Conservation (phyloP, 2,113 vertebrate species). For the Zosterops hypoxanthus region DNA sequence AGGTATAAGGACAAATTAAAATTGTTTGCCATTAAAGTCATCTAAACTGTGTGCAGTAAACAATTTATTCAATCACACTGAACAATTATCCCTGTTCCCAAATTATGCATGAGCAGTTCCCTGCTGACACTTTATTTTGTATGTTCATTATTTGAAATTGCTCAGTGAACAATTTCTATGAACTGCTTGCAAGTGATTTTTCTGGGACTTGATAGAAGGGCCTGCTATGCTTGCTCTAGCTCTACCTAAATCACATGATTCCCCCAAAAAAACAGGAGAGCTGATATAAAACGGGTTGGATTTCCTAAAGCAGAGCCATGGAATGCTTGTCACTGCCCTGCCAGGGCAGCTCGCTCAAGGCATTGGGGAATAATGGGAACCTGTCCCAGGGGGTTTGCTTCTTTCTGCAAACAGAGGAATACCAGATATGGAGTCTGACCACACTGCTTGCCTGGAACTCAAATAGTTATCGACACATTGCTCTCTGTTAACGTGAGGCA, state of each 20-base stretch:
- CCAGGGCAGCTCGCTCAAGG: fast-evolving
- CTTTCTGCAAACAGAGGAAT: background rate
- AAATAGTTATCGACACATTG: fast-evolving
- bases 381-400: background rate
- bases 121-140: conserved; percentile 15
- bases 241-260: background rate
- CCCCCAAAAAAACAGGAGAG: background rate
- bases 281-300: background rate
- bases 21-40: background rate
- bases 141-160: conserved; percentile 6
- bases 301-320: background rate
- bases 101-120: background rate
- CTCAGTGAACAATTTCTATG: background rate
- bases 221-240: background rate
- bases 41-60: background rate
- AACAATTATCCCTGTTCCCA: background rate
- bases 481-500: background rate
- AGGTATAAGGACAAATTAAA: background rate
- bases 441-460: background rate
- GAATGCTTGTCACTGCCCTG: background rate
- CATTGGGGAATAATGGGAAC: background rate
- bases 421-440: background rate
- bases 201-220: background rate
- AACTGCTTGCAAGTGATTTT: background rate
- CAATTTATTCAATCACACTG: background rate